phyloP scores from a whole-genome alignment of 92 coral and sea anemone species.

The Micromussa lordhowensis region DNA sequence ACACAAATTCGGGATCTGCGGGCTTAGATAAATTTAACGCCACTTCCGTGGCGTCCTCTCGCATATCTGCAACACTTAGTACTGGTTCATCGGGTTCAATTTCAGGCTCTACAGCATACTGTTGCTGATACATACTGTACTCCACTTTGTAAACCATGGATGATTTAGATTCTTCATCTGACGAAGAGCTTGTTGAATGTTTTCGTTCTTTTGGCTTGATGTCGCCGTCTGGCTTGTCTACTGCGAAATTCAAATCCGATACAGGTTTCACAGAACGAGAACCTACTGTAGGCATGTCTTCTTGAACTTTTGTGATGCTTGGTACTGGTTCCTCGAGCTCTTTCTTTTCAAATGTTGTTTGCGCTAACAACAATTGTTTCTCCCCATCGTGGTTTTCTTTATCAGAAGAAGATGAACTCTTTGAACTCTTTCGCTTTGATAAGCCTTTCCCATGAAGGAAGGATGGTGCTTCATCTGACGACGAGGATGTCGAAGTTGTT shows the following conservation, averaged over 20 bases:
- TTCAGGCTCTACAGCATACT: conserved; percentile 10
- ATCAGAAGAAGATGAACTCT: conserved; percentile 20
- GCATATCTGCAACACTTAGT: not conserved
- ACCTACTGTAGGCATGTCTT: not conserved
- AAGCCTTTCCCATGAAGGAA: not conserved
- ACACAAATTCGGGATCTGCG: not conserved
- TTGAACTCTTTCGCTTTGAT: conserved; percentile 4
- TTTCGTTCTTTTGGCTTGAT: not conserved
- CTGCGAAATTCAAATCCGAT: not conserved
- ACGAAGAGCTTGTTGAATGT: conserved; percentile 25
- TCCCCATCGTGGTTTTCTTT: not conserved
- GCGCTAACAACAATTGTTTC: not conserved
- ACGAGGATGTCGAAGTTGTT: conserved; percentile 33
- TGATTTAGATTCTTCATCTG: conserved; percentile 28
- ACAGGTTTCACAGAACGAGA: conserved; percentile 1
- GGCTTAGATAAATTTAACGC: not conserved
- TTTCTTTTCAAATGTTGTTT: not conserved
- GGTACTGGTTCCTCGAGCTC: not conserved
- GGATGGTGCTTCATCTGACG: conserved; percentile 45
- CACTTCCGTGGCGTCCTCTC: conserved; percentile 6
- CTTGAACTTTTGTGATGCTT: too few relatives aligned
- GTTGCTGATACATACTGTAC: conserved; percentile 16
- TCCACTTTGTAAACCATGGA: conserved; percentile 28
- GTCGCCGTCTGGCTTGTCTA: not conserved
- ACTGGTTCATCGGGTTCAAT: conserved; percentile 1